Conservation (phyloP, 2,113 vertebrate genomes). For the Protomyctophum bolini region DNA sequence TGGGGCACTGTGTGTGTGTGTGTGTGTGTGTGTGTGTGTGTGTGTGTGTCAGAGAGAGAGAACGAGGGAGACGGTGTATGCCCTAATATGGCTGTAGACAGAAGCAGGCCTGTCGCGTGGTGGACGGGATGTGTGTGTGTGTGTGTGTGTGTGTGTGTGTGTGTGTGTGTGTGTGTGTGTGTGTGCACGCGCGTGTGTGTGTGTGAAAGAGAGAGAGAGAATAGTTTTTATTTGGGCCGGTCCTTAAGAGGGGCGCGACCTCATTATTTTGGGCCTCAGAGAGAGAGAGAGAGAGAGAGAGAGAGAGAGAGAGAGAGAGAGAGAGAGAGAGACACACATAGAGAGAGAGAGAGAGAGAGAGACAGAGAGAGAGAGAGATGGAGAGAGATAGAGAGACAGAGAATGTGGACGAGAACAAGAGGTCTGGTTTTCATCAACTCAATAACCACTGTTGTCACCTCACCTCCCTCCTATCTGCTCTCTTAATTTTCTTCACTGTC, state of each 20-base stretch:
- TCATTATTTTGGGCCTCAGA: conserved; percentile 71
- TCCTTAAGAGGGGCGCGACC: conserved; percentile 75
- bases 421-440: conserved; percentile 73
- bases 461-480: conserved; percentile 28
- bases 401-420: conserved; percentile 67
- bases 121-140: conserved; percentile 54
- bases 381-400: conserved; percentile 37
- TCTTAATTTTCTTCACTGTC: conserved; percentile 10
- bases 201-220: background rate
- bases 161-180: too few species aligned
- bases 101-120: conserved; percentile 71
- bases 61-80: conserved; percentile 43
- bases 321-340: conserved; percentile 41
- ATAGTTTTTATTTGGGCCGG: conserved; percentile 66
- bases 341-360: conserved; percentile 22
- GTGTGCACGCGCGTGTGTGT: too few species aligned
- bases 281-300: background rate
- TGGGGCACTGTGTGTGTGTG: conserved; percentile 46
- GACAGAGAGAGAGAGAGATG: conserved; percentile 13
- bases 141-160: background rate
- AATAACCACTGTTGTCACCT: conserved; percentile 60
- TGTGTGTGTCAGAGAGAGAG: background rate
- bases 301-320: background rate
- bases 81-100: conserved; percentile 69
- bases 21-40: conserved; percentile 4